phyloP scores from a whole-genome alignment of 2,888 invertebrate genomes.

The Caenorhabditis wallacei region DNA sequence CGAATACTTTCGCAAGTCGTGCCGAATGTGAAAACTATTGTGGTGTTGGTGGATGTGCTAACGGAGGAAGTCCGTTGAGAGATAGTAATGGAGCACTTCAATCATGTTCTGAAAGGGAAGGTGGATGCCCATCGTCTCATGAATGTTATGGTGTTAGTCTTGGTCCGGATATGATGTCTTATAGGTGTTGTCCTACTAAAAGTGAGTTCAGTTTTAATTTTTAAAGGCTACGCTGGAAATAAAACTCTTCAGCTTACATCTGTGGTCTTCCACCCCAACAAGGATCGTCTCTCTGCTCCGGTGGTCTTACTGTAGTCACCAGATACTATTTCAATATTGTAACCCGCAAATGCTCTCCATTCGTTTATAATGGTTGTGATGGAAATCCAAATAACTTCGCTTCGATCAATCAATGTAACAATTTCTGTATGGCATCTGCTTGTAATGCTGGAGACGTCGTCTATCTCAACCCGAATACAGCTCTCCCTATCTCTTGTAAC shows the following conservation, averaged over 20 bases:
- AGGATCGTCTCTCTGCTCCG: constrained; percentile 75
- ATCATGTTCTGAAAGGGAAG: constrained; percentile 71
- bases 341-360: constrained; percentile 78
- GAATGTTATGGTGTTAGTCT: constrained; percentile 76
- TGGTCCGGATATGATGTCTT: constrained; percentile 70
- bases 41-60: constrained; percentile 78
- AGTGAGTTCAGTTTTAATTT: constrained; percentile 39
- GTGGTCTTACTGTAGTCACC: constrained; percentile 75
- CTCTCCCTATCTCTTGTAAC: constrained; percentile 75
- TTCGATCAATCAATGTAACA: constrained; percentile 76
- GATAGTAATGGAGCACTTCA: constrained; percentile 71
- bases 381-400: constrained; percentile 80
- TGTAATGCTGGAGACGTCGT: constrained; percentile 77
- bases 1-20: constrained; percentile 77
- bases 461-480: constrained; percentile 77
- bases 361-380: constrained; percentile 80
- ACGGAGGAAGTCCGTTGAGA: constrained; percentile 74
- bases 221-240: neutral
- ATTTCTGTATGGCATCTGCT: constrained; percentile 73
- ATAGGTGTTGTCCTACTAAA: constrained; percentile 77
- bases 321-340: constrained; percentile 82
- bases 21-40: constrained; percentile 78
- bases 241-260: constrained; percentile 70
- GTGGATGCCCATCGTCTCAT: constrained; percentile 76
- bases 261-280: constrained; percentile 77